Conservation (phyloP, 1,140 invertebrate species). For the Zaprionus kolodkinae region DNA sequence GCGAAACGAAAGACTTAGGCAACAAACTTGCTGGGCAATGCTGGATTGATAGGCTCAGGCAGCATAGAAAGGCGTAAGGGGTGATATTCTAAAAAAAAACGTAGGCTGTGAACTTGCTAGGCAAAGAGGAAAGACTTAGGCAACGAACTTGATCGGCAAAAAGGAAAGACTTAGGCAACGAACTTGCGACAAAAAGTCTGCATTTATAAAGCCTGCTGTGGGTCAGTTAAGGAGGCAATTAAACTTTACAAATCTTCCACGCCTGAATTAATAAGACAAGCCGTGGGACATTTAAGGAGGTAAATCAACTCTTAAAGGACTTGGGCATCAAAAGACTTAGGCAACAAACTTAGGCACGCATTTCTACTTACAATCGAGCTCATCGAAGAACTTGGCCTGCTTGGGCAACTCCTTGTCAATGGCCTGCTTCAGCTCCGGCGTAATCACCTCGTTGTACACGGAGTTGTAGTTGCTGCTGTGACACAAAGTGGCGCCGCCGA, state of each 20-base stretch:
- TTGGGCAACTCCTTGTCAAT: slow-evolving; percentile 81
- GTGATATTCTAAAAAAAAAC: slow-evolving; percentile 34
- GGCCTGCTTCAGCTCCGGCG: slow-evolving; percentile 69
- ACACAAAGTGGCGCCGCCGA: slow-evolving; percentile 24
- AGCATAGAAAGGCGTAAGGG: no score
- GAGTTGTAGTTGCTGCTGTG: slow-evolving; percentile 70
- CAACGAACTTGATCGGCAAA: slow-evolving; percentile 49
- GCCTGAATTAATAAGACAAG: no score
- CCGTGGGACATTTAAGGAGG: background rate
- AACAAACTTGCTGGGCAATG: slow-evolving; percentile 47
- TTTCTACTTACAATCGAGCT: slow-evolving; percentile 80
- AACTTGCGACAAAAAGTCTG: background rate
- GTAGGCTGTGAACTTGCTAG: slow-evolving; percentile 53
- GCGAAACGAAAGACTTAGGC: slow-evolving; percentile 60
- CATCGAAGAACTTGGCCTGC: slow-evolving; percentile 83
- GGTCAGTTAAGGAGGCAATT: background rate
- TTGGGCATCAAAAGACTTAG: slow-evolving; percentile 43
- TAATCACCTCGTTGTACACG: slow-evolving; percentile 75
- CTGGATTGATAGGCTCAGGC: background rate
- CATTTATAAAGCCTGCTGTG: background rate
- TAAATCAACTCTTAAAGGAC: slow-evolving; percentile 6
- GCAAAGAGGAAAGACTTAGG: slow-evolving; percentile 57
- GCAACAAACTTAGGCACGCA: slow-evolving; percentile 15
- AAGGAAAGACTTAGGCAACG: background rate
- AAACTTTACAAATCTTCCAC: background rate